Percentiles rank a stretch among this genome's conserved stretches.
These are phyloP conservation scores for Saguinus imperator DNA, from an alignment of 2,113 vertebrate genomes.

Conservation along the genomic window DNA sequence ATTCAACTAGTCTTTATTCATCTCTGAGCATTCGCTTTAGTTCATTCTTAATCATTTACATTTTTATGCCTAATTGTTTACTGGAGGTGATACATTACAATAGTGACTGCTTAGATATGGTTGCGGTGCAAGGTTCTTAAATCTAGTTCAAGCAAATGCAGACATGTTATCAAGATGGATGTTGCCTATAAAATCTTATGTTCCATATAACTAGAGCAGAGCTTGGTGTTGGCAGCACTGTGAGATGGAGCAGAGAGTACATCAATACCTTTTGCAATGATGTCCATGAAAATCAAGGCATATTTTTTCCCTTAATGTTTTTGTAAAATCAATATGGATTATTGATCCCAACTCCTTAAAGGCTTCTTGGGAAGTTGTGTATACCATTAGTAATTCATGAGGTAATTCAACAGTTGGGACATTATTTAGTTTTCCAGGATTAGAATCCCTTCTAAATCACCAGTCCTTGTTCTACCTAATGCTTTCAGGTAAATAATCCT, in stretches of 20 bases:
- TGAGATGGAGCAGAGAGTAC: background rate
- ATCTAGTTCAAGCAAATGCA: background rate
- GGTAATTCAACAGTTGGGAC: background rate
- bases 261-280: background rate
- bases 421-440: background rate
- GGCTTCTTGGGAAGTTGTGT: background rate
- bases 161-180: background rate
- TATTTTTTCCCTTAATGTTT: background rate
- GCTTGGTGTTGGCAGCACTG: background rate
- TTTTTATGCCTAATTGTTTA: slow-evolving; percentile 12
- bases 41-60: slow-evolving; percentile 11
- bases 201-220: background rate
- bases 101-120: background rate
- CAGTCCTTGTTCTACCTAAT: background rate
- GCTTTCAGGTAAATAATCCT: background rate
- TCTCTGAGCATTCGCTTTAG: background rate
- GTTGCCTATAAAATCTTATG: background rate
- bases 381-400: background rate
- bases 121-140: background rate
- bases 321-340: background rate
- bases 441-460: background rate
- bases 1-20: background rate
- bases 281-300: background rate
- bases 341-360: background rate
- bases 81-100: background rate